These are phyloP conservation scores for Anoplolepis gracilipes DNA, from an alignment of 1,140 invertebrate species.

Conservation along the genomic window DNA sequence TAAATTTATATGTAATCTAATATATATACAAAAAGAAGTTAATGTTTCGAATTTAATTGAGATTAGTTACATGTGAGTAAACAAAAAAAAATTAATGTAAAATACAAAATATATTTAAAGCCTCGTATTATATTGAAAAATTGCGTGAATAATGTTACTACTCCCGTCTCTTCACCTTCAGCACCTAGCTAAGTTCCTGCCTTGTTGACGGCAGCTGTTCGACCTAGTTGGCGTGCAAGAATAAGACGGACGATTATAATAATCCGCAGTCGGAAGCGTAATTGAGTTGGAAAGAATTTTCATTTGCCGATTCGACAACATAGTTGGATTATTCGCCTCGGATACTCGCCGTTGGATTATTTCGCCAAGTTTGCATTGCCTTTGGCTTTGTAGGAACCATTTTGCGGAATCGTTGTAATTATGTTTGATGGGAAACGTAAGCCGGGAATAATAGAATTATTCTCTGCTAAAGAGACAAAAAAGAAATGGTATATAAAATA, in stretches of 20 bases:
- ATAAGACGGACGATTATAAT: slow-evolving; percentile 54
- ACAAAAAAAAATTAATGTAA: background rate
- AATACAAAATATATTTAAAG: background rate
- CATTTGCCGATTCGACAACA: slow-evolving; percentile 52
- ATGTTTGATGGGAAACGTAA: slow-evolving; percentile 17
- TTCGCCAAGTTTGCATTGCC: slow-evolving; percentile 31
- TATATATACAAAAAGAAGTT: background rate
- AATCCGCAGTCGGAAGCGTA: slow-evolving; percentile 22
- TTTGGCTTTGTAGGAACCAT: background rate
- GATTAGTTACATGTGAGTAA: background rate
- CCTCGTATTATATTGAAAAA: background rate
- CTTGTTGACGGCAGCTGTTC: slow-evolving; percentile 21
- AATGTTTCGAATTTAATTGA: background rate
- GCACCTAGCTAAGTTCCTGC: background rate
- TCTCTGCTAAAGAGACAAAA: background rate
- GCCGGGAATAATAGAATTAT: slow-evolving; percentile 13
- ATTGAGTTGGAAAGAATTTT: slow-evolving; percentile 50
- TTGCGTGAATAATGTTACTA: background rate
- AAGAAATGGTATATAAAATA: background rate
- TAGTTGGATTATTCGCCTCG: slow-evolving; percentile 37
- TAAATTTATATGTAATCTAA: background rate
- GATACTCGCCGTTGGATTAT: slow-evolving; percentile 2
- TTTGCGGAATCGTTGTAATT: background rate
- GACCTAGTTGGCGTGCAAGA: slow-evolving; percentile 43
- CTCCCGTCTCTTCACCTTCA: background rate